These are phyloP conservation scores for Serripes groenlandicus DNA, from an alignment of 2,888 invertebrate species.

Conservation along the genomic window DNA sequence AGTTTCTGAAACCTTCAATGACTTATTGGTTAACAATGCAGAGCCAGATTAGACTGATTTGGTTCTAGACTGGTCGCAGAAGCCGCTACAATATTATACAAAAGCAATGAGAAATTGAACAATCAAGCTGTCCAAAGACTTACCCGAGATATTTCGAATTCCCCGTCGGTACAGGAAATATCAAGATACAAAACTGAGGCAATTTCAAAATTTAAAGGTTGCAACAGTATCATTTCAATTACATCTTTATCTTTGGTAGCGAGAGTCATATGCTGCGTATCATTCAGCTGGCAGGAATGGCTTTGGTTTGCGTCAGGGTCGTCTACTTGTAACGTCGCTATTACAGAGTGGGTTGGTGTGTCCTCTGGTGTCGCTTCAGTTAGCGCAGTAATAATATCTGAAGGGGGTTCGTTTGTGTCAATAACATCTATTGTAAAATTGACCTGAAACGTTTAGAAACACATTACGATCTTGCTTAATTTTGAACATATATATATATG, in stretches of 20 bases:
- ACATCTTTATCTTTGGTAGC: slow-evolving; percentile 48
- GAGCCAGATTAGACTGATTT: no score
- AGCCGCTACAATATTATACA: no score
- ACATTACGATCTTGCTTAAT: no score
- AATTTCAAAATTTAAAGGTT: slow-evolving; percentile 66
- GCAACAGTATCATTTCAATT: slow-evolving; percentile 57
- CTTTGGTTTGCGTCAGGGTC: slow-evolving; percentile 70
- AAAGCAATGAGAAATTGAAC: no score
- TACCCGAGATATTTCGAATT: slow-evolving; percentile 71
- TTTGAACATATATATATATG: no score
- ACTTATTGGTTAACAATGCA: no score
- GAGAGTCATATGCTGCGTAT: slow-evolving; percentile 43
- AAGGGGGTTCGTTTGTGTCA: slow-evolving; percentile 73
- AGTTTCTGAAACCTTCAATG: no score
- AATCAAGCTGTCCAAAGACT: no score
- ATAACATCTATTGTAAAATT: slow-evolving; percentile 67
- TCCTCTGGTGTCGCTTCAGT: slow-evolving; percentile 60
- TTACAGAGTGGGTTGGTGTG: slow-evolving; percentile 38
- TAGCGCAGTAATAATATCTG: slow-evolving; percentile 56
- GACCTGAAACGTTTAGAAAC: no score
- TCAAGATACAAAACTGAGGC: slow-evolving; percentile 28
- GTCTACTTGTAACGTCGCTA: slow-evolving; percentile 64
- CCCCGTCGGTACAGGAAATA: slow-evolving; percentile 73
- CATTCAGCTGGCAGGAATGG: slow-evolving; percentile 66
- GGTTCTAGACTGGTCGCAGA: no score